A percentile compares a stretch with the other conserved stretches of the same genome.
These are phyloP conservation scores for Redunca redunca DNA, from an alignment of 2,113 vertebrate species.

Conservation along the genomic window DNA sequence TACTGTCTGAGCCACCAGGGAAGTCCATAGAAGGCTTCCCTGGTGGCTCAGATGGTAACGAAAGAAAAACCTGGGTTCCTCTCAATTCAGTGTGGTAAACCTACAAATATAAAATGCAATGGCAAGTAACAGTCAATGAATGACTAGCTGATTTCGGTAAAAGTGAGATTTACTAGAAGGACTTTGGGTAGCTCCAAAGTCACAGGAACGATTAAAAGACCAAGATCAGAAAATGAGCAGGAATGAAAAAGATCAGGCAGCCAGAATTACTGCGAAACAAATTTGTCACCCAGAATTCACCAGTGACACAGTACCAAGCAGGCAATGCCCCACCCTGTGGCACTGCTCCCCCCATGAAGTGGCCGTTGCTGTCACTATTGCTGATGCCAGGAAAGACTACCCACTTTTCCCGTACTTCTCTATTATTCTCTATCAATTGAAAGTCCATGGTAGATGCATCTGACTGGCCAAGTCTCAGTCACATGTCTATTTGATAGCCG, in stretches of 20 bases:
- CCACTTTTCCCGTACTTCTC: not conserved
- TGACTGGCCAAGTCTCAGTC: not conserved
- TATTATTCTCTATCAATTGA: not conserved
- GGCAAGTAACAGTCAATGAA: not conserved
- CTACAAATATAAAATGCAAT: not conserved
- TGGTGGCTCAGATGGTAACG: not conserved
- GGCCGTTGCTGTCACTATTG: not conserved
- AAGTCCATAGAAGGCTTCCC: not conserved
- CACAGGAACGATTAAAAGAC: not conserved
- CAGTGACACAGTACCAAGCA: not conserved
- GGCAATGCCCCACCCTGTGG: not conserved
- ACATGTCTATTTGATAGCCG: not conserved
- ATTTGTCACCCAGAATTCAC: not conserved
- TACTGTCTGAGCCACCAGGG: not conserved
- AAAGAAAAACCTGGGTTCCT: not conserved
- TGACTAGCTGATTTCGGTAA: not conserved
- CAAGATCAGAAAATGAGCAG: not conserved
- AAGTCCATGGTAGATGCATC: not conserved
- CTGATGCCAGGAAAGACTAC: not conserved
- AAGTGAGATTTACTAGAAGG: not conserved
- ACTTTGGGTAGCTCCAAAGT: not conserved
- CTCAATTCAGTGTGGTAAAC: not conserved
- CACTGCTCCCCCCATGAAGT: not conserved
- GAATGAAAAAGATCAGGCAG: not conserved
- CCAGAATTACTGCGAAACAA: not conserved